These are phyloP conservation scores for Romanogobio albipinnatus DNA, from an alignment of 2,113 vertebrate species.

Conservation along the genomic window DNA sequence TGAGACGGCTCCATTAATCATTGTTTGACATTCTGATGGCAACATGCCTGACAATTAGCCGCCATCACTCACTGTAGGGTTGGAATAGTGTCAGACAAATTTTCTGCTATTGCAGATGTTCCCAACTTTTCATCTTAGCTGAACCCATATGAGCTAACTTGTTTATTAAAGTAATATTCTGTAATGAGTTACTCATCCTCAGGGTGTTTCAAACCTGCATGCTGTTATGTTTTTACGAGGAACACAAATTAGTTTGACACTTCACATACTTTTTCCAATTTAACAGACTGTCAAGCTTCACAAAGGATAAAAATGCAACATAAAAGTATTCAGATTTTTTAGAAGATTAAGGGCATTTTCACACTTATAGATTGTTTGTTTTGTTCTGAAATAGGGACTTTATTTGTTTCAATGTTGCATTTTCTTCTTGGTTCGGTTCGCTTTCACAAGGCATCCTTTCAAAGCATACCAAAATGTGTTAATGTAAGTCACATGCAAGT, in stretches of 20 bases:
- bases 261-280: background rate
- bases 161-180: background rate
- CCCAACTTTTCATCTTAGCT: background rate
- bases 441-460: too few species aligned
- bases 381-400: too few species aligned
- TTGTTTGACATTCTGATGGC: background rate
- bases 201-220: background rate
- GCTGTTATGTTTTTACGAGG: background rate
- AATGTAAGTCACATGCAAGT: too few species aligned
- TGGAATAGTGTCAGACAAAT: background rate
- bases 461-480: too few species aligned
- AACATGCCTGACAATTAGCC: conserved; percentile 7
- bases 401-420: too few species aligned
- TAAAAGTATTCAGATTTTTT: background rate
- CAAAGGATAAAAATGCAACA: background rate
- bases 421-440: too few species aligned
- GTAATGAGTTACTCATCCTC: background rate
- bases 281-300: background rate
- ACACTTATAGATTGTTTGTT: too few species aligned
- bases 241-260: too few species aligned
- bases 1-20: conserved; percentile 22
- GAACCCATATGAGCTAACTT: background rate
- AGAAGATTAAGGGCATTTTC: background rate
- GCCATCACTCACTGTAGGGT: background rate
- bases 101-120: background rate